Evolutionary conservation across 1,140 invertebrate species (phyloP).

Genomic region (Helicoverpa zea): DNA sequence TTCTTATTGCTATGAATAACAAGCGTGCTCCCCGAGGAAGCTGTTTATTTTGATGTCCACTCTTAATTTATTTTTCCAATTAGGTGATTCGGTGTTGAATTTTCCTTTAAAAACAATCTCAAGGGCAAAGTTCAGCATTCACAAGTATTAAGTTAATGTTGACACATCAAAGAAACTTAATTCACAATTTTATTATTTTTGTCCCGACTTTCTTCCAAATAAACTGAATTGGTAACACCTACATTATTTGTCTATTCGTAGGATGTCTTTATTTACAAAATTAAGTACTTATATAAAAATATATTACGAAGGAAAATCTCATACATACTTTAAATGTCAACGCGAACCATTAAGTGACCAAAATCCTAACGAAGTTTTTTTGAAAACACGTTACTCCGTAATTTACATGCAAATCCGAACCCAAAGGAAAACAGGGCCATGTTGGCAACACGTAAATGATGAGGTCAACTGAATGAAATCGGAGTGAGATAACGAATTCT

Average conservation of each 20-base stretch:
- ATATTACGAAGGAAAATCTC: not conserved
- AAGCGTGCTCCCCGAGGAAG: constrained; percentile 23
- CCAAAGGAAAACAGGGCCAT: constrained; percentile 16
- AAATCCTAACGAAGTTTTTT: not conserved
- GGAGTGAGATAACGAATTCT: too few relatives aligned
- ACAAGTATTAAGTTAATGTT: constrained; percentile 24
- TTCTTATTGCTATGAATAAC: constrained; percentile 44
- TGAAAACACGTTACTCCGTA: constrained; percentile 12
- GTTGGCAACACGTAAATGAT: constrained; percentile 16
- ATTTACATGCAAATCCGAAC: constrained; percentile 18
- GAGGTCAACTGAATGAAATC: not conserved
- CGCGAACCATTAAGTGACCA: not conserved
- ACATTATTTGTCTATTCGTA: too few relatives aligned
- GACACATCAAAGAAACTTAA: not conserved
- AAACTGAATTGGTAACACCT: too few relatives aligned
- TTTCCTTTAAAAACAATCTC: constrained; percentile 24
- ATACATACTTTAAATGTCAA: not conserved
- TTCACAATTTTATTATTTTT: constrained; percentile 15
- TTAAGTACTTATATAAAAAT: too few relatives aligned
- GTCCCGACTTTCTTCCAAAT: not conserved
- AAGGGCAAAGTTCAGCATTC: not conserved
- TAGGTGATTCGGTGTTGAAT: constrained; percentile 17
- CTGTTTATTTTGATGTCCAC: constrained; percentile 10
- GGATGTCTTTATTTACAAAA: too few relatives aligned
- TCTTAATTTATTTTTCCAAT: constrained; percentile 35